A percentile compares a stretch with the other conserved stretches of the same genome.
These are phyloP conservation scores for Watsonalla cultraria DNA, from an alignment of 2,888 invertebrate genomes.

Conservation along the genomic window DNA sequence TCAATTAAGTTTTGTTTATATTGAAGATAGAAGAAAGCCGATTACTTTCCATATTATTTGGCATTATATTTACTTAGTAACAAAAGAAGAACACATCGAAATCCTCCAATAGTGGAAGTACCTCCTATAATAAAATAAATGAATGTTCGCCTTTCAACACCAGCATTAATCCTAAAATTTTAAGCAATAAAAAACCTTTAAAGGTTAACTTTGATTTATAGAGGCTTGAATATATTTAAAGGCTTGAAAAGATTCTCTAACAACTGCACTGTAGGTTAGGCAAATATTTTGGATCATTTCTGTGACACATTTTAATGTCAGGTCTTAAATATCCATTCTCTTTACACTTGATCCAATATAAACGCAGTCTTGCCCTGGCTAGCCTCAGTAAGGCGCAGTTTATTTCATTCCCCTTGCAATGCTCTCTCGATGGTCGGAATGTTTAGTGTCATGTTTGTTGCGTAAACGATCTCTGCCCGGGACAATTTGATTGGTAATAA, in stretches of 20 bases:
- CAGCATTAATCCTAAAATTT: too few species aligned
- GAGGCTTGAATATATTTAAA: background rate
- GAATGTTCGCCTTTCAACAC: too few species aligned
- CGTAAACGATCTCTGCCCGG: constrained; percentile 59
- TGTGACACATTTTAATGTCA: constrained; percentile 9
- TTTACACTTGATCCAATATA: constrained; percentile 27
- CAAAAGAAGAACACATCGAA: too few species aligned
- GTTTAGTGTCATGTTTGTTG: constrained; percentile 55
- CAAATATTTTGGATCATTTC: constrained; percentile 3
- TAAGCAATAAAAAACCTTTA: too few species aligned
- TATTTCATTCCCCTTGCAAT: constrained; percentile 67
- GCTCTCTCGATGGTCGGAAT: constrained; percentile 49
- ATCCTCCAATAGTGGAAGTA: too few species aligned
- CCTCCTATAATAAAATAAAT: too few species aligned
- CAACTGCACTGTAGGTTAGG: constrained; percentile 3
- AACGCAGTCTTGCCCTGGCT: constrained; percentile 41
- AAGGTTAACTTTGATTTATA: background rate
- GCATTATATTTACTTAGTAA: too few species aligned
- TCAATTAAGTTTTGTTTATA: too few species aligned
- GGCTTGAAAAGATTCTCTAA: background rate
- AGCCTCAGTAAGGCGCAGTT: constrained; percentile 45
- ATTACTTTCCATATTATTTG: too few species aligned
- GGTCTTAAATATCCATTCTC: constrained; percentile 9
- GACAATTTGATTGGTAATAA: constrained; percentile 66
- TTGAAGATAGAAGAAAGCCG: too few species aligned